Evolutionary conservation across 2,797 vertebrate genomes (phyloP).

Genomic region (Argyrosomus regius): DNA sequence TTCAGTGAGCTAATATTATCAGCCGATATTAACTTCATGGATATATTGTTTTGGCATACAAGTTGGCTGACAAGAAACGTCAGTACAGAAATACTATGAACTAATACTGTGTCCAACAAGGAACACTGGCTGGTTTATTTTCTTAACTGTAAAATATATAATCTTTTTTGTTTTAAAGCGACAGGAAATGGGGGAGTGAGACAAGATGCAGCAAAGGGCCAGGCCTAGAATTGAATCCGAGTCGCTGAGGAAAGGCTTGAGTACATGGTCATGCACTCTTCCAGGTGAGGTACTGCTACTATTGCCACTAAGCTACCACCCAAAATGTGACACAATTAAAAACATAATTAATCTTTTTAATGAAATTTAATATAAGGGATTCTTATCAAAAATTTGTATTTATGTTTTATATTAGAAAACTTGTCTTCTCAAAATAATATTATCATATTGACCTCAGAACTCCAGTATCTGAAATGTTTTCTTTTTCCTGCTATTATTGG

Average conservation of each 20-base stretch:
- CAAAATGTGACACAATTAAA: constrained; percentile 6
- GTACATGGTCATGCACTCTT: too few relatives aligned
- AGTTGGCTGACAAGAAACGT: background rate
- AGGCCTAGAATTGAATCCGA: too few relatives aligned
- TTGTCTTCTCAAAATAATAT: background rate
- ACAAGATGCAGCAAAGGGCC: too few relatives aligned
- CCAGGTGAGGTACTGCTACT: too few relatives aligned
- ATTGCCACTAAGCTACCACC: too few relatives aligned
- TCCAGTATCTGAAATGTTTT: too few relatives aligned
- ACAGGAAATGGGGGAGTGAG: too few relatives aligned
- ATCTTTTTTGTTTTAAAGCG: too few relatives aligned
- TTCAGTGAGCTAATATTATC: background rate
- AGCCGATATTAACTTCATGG: background rate
- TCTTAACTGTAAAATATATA: too few relatives aligned
- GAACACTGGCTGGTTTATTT: too few relatives aligned
- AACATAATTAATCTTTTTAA: background rate
- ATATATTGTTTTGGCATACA: background rate
- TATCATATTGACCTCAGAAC: background rate
- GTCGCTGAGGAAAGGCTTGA: too few relatives aligned
- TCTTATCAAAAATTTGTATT: background rate
- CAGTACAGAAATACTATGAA: background rate
- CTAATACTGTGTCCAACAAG: background rate
- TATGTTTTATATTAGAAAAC: background rate
- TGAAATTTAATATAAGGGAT: background rate
- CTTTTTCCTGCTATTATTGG: background rate